Conservation (phyloP, 2,797 vertebrate species). For the Halcyon leucocephala region DNA sequence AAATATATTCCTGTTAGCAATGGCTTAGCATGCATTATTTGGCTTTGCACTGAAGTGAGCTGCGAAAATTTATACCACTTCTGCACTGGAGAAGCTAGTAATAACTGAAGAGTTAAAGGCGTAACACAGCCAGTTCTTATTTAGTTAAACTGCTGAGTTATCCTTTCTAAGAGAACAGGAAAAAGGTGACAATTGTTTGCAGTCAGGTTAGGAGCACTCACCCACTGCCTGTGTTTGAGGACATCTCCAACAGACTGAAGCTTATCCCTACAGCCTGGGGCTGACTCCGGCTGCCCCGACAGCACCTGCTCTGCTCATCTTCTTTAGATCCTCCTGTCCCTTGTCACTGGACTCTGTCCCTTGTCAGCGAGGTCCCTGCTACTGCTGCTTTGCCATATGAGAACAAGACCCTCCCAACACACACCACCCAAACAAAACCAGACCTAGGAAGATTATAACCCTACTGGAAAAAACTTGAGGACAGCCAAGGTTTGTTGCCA, state of each 20-base stretch:
- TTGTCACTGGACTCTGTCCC: neutral
- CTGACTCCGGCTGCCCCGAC: neutral
- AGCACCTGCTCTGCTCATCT: neutral
- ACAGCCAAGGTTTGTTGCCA: neutral
- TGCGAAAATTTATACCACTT: neutral
- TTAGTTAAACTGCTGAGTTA: neutral
- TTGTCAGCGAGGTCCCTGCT: neutral
- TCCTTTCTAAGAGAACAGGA: neutral
- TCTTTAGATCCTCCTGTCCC: neutral
- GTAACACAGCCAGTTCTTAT: neutral
- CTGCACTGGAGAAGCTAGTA: neutral
- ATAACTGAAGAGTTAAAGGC: neutral
- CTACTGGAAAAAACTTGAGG: neutral
- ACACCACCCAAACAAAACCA: neutral
- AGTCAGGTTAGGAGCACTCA: neutral
- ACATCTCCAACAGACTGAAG: neutral
- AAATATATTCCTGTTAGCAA: neutral
- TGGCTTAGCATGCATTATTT: neutral
- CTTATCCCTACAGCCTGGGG: neutral
- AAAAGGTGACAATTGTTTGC: neutral
- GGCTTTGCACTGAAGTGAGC: neutral
- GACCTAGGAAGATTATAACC: neutral
- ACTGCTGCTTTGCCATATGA: neutral
- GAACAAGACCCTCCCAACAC: neutral
- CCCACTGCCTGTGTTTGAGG: neutral